These are phyloP conservation scores for Eubasilissa regina DNA, from an alignment of 1,140 invertebrate genomes.

Conservation along the genomic window DNA sequence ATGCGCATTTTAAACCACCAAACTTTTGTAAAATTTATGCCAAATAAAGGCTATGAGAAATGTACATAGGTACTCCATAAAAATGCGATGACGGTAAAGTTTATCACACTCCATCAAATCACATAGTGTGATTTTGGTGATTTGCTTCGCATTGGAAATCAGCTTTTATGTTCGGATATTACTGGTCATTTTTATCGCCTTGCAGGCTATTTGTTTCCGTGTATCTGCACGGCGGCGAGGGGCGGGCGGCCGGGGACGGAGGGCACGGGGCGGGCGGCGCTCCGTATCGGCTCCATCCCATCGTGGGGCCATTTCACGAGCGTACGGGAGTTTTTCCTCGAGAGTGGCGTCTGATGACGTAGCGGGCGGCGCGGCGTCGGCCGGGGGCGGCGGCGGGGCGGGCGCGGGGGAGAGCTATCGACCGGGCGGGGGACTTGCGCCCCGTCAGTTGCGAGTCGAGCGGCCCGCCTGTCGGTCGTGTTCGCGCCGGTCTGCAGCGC, in stretches of 20 bases:
- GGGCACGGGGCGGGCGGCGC: neutral
- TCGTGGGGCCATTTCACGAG: constrained; percentile 48
- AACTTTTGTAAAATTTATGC: no score
- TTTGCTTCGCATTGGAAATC: constrained; percentile 14
- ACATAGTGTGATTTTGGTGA: neutral
- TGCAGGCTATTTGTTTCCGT: constrained; percentile 40
- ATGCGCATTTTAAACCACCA: no score
- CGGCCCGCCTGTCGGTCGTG: constrained; percentile 33
- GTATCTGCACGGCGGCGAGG: constrained; percentile 9
- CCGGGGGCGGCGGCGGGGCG: constrained; percentile 3
- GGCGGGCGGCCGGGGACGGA: neutral
- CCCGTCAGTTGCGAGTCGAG: constrained; percentile 44
- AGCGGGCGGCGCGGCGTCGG: constrained; percentile 35
- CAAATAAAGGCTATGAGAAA: no score
- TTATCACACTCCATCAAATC: neutral
- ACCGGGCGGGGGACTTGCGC: constrained; percentile 38
- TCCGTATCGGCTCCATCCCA: constrained; percentile 43
- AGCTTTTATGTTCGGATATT: constrained; percentile 7
- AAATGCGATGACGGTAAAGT: neutral
- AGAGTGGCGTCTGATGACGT: constrained; percentile 50
- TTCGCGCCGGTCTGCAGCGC: constrained; percentile 22
- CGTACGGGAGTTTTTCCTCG: constrained; percentile 46
- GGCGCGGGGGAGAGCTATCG: constrained; percentile 26
- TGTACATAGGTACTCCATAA: neutral
- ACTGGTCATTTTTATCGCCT: constrained; percentile 23